Conservation (phyloP, 2,113 vertebrate genomes). For the Melanerpes formicivorus region DNA sequence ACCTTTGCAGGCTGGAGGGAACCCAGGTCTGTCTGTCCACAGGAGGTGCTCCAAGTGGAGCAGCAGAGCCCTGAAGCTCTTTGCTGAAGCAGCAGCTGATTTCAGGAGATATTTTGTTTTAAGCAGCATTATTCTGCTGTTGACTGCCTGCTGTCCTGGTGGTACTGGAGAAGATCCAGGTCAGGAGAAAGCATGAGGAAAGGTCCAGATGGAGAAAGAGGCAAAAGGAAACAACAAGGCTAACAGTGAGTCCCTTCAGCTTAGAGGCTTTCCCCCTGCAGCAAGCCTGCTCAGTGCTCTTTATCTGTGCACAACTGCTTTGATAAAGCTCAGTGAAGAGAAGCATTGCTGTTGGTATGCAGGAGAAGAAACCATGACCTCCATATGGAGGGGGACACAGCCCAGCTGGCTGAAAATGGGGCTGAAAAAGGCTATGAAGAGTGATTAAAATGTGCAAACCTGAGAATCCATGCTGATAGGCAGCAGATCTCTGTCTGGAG, state of each 20-base stretch:
- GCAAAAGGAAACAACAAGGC: not conserved
- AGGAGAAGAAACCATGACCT: conserved; percentile 11
- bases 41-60: not conserved
- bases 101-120: not conserved
- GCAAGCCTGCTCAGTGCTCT: not conserved
- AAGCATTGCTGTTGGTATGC: not conserved
- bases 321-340: not conserved
- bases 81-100: not conserved
- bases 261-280: not conserved
- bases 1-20: not conserved
- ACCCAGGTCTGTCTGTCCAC: not conserved
- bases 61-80: not conserved
- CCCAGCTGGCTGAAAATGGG: conserved; percentile 41
- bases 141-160: not conserved
- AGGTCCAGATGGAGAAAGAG: not conserved
- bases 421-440: not conserved
- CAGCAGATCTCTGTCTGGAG: conserved; percentile 45
- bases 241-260: rapidly evolving
- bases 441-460: conserved; percentile 64
- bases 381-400: conserved; percentile 6
- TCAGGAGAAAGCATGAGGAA: not conserved
- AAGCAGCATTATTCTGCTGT: not conserved
- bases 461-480: conserved; percentile 42
- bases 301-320: not conserved
- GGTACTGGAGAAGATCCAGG: not conserved